Evolutionary conservation across 2,113 vertebrate species (phyloP), one percentile per base, ranked within the genome.

Genomic region (Alectura lathami): DNA sequence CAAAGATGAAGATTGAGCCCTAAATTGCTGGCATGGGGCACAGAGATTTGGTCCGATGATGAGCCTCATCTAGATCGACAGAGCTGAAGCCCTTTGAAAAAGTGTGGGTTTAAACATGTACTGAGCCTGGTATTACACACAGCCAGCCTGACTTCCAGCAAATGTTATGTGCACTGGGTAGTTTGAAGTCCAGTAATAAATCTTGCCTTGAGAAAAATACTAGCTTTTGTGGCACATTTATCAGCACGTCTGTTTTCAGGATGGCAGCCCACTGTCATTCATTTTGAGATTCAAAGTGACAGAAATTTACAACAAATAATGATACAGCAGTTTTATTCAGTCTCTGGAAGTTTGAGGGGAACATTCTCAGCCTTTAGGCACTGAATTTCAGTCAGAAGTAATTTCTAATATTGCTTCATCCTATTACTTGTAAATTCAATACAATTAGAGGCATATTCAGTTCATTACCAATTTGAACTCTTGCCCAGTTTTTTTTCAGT

Each of bases 381-480:
- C 32, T 66, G 80, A 94, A 94, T 97, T 97, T 96, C 97, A 97
- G 89, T 98, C 97, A 97, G 83, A 97, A 97, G 89, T 96, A 96
- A 98, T 97, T 97, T 96, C 96, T 94, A 96, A 85, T 93, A 81
- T 88, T 86, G 91, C 88, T 95, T 96, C 67, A 36, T 96, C 86
- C 94, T 97, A 97, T 97, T 97, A 97, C 93, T 97, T 97, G 91
- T 90, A 98, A 98, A 98, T 96, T 97, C 96, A 97, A 96, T 97
- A 97, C 97, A 98, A 98, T 98, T 98, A 98, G 95, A 98, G 93
- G 95, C 90, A 96, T 97, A 97, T 91, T 96, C 93, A 94, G 96
- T 97, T 98, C 96, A 98, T 98, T 97, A 97, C 94, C 93, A 97
- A 60, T 70, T 96, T 97, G 97, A 98, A 93, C 94, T 95, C 93